phyloP scores from a whole-genome alignment of 2,113 vertebrate species.

The Enhydra lutris region DNA sequence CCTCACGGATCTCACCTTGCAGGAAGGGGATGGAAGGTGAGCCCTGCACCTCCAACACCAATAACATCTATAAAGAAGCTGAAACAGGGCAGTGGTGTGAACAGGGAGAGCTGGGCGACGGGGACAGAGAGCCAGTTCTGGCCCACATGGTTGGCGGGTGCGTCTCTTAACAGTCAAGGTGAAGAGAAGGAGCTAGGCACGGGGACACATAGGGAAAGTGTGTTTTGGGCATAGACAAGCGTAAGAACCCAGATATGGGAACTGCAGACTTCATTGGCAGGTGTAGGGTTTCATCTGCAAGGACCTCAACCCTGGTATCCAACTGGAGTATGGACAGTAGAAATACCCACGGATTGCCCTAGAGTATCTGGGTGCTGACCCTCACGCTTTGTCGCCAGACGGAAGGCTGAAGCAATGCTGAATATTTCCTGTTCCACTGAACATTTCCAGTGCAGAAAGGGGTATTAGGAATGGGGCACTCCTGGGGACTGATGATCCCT shows the following conservation, averaged over 20 bases:
- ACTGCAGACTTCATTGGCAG: too few species aligned
- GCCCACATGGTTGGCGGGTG: fast-evolving
- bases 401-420: background rate
- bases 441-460: background rate
- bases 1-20: too few species aligned
- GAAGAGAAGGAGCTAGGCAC: fast-evolving
- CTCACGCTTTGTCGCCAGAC: background rate
- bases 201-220: fast-evolving
- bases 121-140: fast-evolving
- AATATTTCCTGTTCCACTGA: background rate
- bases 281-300: background rate
- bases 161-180: background rate
- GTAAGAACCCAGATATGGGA: fast-evolving
- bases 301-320: too few species aligned
- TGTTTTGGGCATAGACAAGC: background rate
- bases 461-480: background rate
- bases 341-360: background rate
- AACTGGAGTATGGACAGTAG: background rate
- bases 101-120: background rate
- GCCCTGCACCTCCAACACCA: fast-evolving
- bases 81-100: fast-evolving
- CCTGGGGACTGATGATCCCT: fast-evolving
- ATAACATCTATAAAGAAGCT: fast-evolving
- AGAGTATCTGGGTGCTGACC: background rate
- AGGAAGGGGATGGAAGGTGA: too few species aligned